Base-by-base conservation (phyloP, 2,113 vertebrate species). In the Dipodomys merriami region DNA sequence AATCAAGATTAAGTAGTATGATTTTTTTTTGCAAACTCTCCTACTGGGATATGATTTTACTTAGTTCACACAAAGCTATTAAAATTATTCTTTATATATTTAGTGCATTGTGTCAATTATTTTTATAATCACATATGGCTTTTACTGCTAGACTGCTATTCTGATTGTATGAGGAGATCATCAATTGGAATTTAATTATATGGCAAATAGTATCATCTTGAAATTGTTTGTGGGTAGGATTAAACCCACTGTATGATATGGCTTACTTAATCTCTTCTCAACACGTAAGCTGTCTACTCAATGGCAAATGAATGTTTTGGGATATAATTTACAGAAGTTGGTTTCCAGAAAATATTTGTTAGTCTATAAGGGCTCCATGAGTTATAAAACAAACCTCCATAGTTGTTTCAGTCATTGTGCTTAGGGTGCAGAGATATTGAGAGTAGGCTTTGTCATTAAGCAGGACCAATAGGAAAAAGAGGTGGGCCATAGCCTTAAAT, bases 11-110 rank as follows among this genome's bases (percentile, higher is more conserved):
- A 44, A 71, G 30, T 95, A 86, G 20, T 88, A 57, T 62, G 30
- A 60, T 30, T 78, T 4, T 64, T 84, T 96, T 69, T 62, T 57
- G 95, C 88, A 83, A 46, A 64, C 83, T 71, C 12, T 93, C 25
- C 68, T 95, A 15, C 85, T 93, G 29, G 77, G 84, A 67, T 88
- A 88, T 62, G 46, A 74, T 95, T 93, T 93, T 91, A 95, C 94
- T 96, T 0, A 85, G 67, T 94, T 95, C 82, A 64, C 67, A 76
- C 67, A 73, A 95, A 88, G 0, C 0, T 94, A 88, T 97, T 74
- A 90, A 95, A 95, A 78, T 91, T 39, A 67, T 13, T 7, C 1
- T 33, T 64, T 82, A 69, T 35, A 39, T 79, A 13, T 82, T 86
- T 22, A 72, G n/a, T 62, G 65, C 30, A 62, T 16, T 93, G 35